Evolutionary conservation across 2,113 vertebrate genomes (phyloP).

Genomic region (Oreochromis tanganicae): DNA sequence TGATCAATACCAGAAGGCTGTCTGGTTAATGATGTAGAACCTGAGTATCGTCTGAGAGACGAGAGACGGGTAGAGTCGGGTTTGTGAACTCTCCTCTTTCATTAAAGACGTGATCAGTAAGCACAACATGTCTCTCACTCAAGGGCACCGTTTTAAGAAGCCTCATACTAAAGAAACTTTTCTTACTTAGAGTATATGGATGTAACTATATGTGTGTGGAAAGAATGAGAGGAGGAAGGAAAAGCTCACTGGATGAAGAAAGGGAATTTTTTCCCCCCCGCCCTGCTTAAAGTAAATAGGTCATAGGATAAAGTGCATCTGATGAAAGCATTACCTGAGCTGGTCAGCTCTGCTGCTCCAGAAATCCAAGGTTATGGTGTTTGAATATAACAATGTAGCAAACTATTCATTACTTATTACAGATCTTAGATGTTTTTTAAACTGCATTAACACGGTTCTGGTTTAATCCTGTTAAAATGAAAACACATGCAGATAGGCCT

Average conservation of each 20-base stretch:
- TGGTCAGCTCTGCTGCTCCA: not conserved
- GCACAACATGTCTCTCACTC: slow-evolving; percentile 49
- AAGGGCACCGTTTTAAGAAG: slow-evolving; percentile 45
- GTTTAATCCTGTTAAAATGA: slow-evolving; percentile 14
- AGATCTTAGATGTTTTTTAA: not conserved
- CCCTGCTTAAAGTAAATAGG: not conserved
- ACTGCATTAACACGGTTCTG: not conserved
- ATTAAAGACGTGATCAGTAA: slow-evolving; percentile 67
- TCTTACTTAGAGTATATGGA: slow-evolving; percentile 9
- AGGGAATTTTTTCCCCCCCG: not conserved
- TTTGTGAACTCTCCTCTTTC: slow-evolving; percentile 53
- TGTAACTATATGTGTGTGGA: not conserved
- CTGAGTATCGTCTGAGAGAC: slow-evolving; percentile 25
- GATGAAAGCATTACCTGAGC: not conserved
- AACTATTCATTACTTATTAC: not conserved
- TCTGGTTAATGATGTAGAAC: slow-evolving; percentile 67
- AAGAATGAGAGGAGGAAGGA: not conserved
- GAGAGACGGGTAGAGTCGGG: slow-evolving; percentile 25
- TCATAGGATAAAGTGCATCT: not conserved
- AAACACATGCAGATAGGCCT: not conserved
- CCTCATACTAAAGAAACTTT: slow-evolving; percentile 44
- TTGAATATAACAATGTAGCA: not conserved
- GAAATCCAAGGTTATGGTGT: not conserved
- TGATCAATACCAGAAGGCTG: slow-evolving; percentile 65
- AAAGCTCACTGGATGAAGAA: not conserved